These are phyloP conservation scores for Netelia melanura DNA, from an alignment of 2,888 invertebrate species.

Conservation along the genomic window DNA sequence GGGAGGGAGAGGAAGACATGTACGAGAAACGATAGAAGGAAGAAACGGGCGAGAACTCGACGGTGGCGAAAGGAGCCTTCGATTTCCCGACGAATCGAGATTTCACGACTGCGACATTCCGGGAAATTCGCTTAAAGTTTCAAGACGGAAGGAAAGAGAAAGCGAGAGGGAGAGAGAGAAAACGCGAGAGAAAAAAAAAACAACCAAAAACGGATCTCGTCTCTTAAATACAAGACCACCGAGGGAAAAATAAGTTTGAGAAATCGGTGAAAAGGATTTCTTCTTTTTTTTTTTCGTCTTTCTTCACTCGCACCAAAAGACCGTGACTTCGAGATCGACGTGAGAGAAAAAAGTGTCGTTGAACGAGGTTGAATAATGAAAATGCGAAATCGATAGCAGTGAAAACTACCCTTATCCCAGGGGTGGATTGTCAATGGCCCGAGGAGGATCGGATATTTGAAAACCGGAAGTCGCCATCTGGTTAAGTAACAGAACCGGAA, in stretches of 20 bases:
- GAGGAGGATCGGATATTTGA: neutral
- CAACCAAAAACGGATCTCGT: neutral
- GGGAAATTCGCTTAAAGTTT: constrained; percentile 40
- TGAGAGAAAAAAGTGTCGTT: neutral
- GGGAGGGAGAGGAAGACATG: constrained; percentile 28
- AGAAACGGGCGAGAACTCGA: neutral
- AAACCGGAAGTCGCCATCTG: neutral
- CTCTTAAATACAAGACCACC: constrained; percentile 2
- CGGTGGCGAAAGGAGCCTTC: constrained; percentile 29
- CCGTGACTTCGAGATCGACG: neutral
- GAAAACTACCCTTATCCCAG: constrained; percentile 1
- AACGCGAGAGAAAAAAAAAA: neutral
- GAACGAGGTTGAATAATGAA: constrained; percentile 23
- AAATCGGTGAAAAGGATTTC: neutral
- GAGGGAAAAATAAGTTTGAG: constrained; percentile 3
- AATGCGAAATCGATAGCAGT: constrained; percentile 33
- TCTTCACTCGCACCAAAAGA: neutral
- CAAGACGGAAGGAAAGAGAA: constrained; percentile 31
- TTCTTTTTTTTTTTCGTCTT: neutral
- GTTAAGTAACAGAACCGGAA: neutral
- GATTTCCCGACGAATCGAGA: constrained; percentile 22
- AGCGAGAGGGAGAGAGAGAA: neutral
- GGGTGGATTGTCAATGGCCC: neutral
- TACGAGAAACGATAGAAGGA: constrained; percentile 7
- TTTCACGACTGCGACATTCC: constrained; percentile 2